Evolutionary conservation across 2,113 vertebrate genomes (phyloP).

Genomic region (Herpetotheres cachinnans): DNA sequence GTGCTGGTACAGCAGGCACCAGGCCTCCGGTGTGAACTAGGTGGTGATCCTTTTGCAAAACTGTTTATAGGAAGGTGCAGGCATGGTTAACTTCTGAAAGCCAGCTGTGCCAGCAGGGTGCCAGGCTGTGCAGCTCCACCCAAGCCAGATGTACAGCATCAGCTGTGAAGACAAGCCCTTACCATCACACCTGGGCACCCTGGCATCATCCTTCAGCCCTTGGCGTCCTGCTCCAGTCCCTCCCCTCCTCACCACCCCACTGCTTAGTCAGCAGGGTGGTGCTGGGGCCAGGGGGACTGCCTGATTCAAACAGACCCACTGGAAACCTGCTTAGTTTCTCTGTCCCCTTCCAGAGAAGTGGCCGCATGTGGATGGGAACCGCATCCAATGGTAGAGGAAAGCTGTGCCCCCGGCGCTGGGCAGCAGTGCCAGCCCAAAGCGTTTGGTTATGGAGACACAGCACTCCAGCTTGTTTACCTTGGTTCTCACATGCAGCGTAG

Average conservation of each 20-base stretch:
- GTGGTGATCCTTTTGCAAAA: not conserved
- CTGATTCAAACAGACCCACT: rapidly evolving
- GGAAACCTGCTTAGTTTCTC: not conserved
- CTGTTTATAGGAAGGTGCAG: not conserved
- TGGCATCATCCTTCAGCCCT: not conserved
- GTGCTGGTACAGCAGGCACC: not conserved
- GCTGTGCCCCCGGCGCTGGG: not conserved
- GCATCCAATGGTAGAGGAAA: rapidly evolving
- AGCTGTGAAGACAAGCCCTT: not conserved
- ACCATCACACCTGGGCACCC: not conserved
- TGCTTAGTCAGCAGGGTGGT: not conserved
- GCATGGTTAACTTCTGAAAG: not conserved
- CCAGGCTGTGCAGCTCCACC: not conserved
- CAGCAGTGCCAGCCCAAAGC: not conserved
- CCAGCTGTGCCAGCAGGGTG: not conserved
- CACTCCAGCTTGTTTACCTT: not conserved
- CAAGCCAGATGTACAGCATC: not conserved
- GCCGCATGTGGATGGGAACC: rapidly evolving
- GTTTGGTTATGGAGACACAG: rapidly evolving
- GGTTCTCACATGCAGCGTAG: not conserved
- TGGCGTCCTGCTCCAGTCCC: rapidly evolving
- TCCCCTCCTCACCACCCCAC: not conserved
- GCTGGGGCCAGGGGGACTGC: rapidly evolving
- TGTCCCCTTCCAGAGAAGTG: not conserved
- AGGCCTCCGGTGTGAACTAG: not conserved